These are phyloP conservation scores for Psylliodes chrysocephalus DNA, from an alignment of 2,888 invertebrate genomes.

Conservation along the genomic window DNA sequence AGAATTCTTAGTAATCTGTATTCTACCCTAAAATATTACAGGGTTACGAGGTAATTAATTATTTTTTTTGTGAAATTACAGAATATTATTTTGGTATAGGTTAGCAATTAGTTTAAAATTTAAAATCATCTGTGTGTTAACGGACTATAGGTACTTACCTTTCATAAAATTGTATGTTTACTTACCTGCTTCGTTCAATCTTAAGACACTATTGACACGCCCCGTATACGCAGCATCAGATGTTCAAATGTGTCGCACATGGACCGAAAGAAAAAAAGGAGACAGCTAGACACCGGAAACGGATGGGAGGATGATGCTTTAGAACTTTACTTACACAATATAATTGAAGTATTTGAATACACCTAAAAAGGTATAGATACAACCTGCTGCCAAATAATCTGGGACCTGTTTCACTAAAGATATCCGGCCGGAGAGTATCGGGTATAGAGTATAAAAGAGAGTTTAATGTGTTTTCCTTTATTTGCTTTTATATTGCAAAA, in stretches of 20 bases:
- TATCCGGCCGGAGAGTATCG: constrained; percentile 4
- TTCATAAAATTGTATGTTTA: no score
- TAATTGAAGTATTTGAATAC: not conserved
- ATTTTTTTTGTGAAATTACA: no score
- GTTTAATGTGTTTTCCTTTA: constrained; percentile 43
- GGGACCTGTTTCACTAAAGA: constrained; percentile 1
- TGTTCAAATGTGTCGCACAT: constrained; percentile 13
- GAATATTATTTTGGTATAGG: no score
- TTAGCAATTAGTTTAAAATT: no score
- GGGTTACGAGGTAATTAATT: no score
- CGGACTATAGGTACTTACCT: no score
- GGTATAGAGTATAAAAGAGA: constrained; percentile 35
- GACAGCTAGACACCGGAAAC: constrained; percentile 49
- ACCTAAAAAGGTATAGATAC: not conserved
- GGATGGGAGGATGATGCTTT: constrained; percentile 48
- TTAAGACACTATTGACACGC: no score
- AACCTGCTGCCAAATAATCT: constrained; percentile 5
- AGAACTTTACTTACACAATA: constrained; percentile 21
- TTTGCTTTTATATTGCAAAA: constrained; percentile 45
- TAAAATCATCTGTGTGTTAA: no score
- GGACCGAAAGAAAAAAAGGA: not conserved
- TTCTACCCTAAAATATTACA: no score
- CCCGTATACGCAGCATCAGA: not conserved
- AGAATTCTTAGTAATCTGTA: no score
- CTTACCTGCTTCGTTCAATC: no score